Evolutionary conservation across 1,140 invertebrate genomes (phyloP), one percentile per base, ranked within the genome.

Genomic region (Lordiphosa clarofinis): DNA sequence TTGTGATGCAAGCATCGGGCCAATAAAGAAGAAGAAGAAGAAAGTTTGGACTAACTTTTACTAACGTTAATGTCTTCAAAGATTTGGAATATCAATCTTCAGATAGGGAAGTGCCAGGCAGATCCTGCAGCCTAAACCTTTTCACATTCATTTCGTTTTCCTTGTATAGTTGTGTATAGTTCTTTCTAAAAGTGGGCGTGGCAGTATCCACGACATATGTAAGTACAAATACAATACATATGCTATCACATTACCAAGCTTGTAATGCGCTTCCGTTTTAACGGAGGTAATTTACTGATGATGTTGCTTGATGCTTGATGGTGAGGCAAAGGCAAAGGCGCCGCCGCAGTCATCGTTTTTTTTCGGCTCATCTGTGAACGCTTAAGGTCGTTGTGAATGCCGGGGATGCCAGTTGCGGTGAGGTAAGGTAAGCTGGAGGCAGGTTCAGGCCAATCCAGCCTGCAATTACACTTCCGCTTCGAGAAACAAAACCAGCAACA

Each of bases 231-330:
- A 21, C 12, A 12, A 4, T 36, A 67, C 55, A 72, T 63, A 74
- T 70, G 64, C 40, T 79, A 82, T 81, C 66, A 82, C 53, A 82
- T 82, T 81, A 79, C 74, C 67, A 46, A 57, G 59, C 70, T 40
- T 79, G 76, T 81, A 81, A 72, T 82, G 72, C 72, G 76, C 76
- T 81, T 81, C 76, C 76, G 76, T 82, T 81, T 82, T 54, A 15
- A 48, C 21, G 39, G 38, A 33, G 40, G 39, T 55, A 66, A 68
- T 69, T 48, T 69, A 38, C 64, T 39, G 19, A n/a, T 53, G 55
- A 47, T 13, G 63, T 10, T 31, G 43, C 13, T 36, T 11, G 52
- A 31, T 15, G 39, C 39, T 31, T 55, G 54, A 47, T 35, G 21
- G 36, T 40, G 55, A 24, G 33, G 46, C 59, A 33, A 10, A 40